Base-by-base conservation (phyloP, 2,888 invertebrate genomes). In the Acanthosoma haemorrhoidale region DNA sequence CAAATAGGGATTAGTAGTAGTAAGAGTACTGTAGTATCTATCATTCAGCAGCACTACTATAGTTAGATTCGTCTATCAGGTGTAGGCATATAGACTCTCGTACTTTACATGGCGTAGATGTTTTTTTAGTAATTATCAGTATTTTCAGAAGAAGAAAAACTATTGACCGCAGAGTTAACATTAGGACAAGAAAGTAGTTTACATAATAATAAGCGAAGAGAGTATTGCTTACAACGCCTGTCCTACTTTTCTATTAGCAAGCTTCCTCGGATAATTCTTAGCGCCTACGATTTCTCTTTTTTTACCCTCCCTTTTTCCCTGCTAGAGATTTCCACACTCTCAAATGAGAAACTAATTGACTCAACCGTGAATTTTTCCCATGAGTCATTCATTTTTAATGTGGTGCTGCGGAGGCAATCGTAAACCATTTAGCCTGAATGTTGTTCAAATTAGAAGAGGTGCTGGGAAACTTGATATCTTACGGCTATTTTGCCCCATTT, bases 291-390 rank as follows among this genome's bases (percentile, higher is more conserved):
- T 51, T 29, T 51, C 51, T 51, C 51, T 51, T 51, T 51, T 25
- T n/a, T n/a, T n/a, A n/a, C n/a, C n/a, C 25, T 51, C 29, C 51
- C 29, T 25, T 29, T 25, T 25, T 51, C 29, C 25, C 29, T 21
- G 25, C 21, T 21, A 29, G 51, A 51, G 29, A 51, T 51, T 51
- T 51, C 51, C 51, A 51, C 51, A 25, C 51, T 21, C 51, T 25
- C 51, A 51, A 51, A 51, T 51, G 25, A n/a, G 29, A 51, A 51
- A 51, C 51, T 51, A 51, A 51, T 51, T 51, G 51, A 21, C 51
- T 51, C 51, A 51, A 51, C 51, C 51, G n/a, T 25, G 51, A 43
- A 25, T 51, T 51, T 51, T 51, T 51, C 51, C 29, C 51, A 51
- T 51, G 51, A 51, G n/a, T 21, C 21, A 43, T 18, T 43, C n/a